Base-by-base conservation (phyloP, 1,140 invertebrate species). In the Ips typographus region DNA sequence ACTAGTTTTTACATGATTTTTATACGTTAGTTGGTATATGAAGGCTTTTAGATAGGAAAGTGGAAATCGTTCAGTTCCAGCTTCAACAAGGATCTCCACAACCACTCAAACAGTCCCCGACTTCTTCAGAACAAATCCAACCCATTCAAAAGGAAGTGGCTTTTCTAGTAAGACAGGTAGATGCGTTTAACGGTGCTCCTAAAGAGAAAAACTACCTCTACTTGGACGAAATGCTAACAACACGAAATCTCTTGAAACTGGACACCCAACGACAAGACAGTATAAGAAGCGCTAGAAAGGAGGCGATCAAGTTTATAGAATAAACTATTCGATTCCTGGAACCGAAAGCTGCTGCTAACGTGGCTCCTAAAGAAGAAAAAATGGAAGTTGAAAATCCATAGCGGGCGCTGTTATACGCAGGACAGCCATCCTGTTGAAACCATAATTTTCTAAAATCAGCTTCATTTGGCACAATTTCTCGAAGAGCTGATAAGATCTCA, bases 221-320 rank as follows among this genome's bases (percentile, higher is more conserved):
- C 79, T 80, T 98, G 51, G 95, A 98, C 79, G 95, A 98, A 81
- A 97, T 97, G 94, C 81, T 98, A 8, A 98, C 44, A 8, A 98
- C 44, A 47, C 87, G 95, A 51, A 93, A 94, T 78, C 83, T 98
- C 66, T 87, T 98, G 2, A 94, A 95, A 79, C 80, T 98, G 66
- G 96, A 98, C 76, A 93, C 94, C 0, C 93, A 95, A 68, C 94
- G 94, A 1, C 90, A 93, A 75, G 93, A 96, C 40, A 90, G 93
- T 75, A 91, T 98, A 42, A 84, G 95, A 73, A 86, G 88, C 65
- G 91, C 92, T 0, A 84, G 95, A 36, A 94, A 92, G 79, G 90
- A 94, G 73, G 91, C 92, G 0, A 95, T 98, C 5, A 91, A 89
- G 77, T 89, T 88, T 77, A 95, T 98, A 76, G 91, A 97, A 76